Evolutionary conservation across 2,797 vertebrate genomes (phyloP).

Genomic region (Pygocentrus nattereri): DNA sequence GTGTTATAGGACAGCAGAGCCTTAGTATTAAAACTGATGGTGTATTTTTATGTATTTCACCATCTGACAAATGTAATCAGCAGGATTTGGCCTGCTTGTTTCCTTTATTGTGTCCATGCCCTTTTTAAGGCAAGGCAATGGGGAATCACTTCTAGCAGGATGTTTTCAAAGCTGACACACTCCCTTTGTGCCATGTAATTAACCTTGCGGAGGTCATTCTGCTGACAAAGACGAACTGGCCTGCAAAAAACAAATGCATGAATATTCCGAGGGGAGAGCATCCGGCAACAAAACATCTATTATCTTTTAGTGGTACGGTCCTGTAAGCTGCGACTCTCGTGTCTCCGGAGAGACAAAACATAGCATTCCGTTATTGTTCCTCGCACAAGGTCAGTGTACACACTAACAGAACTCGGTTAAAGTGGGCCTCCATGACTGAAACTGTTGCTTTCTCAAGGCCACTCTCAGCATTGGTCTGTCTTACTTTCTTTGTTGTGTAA

Average conservation of each 20-base stretch:
- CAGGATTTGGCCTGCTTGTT: neutral
- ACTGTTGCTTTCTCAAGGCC: neutral
- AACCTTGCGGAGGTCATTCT: conserved; percentile 8
- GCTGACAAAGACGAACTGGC: conserved; percentile 7
- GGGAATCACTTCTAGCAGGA: neutral
- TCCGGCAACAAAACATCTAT: conserved; percentile 18
- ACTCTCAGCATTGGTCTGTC: neutral
- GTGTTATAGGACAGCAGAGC: too few relatives aligned
- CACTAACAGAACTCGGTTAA: neutral
- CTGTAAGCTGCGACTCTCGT: neutral
- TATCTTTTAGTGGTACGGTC: neutral
- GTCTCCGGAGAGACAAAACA: neutral
- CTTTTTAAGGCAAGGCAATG: neutral
- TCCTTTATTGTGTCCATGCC: neutral
- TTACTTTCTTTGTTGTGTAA: conserved; percentile 14
- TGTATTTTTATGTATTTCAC: neutral
- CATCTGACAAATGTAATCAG: too few relatives aligned
- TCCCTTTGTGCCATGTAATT: conserved; percentile 36
- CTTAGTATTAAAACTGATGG: too few relatives aligned
- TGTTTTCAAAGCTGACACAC: conserved; percentile 31
- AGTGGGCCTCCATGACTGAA: neutral
- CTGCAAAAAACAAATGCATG: conserved; percentile 25
- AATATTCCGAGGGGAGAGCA: conserved; percentile 23
- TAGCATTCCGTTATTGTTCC: conserved; percentile 20
- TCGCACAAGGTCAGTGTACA: conserved; percentile 10